Conservation (phyloP, 2,113 vertebrate genomes). For the Leptocoma aspasia region DNA sequence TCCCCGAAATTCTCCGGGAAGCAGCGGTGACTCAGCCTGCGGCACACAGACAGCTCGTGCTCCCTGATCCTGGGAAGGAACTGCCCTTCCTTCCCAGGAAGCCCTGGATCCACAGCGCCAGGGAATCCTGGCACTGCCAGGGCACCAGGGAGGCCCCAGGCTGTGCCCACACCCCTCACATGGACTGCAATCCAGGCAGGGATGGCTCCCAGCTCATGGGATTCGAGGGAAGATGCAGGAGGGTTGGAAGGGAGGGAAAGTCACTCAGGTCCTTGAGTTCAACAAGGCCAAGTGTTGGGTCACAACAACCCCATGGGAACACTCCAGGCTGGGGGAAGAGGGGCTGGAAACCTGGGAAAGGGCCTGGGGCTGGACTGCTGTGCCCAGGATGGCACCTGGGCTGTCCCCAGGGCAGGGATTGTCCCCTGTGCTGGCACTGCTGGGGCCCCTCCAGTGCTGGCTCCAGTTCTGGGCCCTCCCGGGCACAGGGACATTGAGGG, state of each 20-base stretch:
- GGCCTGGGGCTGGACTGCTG: not conserved
- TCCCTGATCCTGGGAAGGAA: not conserved
- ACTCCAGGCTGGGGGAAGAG: not conserved
- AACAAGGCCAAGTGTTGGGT: not conserved
- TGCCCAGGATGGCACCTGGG: not conserved
- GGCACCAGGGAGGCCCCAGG: not conserved
- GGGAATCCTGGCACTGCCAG: not conserved
- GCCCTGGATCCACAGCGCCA: fast-evolving
- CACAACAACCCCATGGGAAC: not conserved
- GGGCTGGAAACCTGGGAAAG: not conserved
- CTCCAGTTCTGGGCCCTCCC: not conserved
- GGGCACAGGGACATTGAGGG: not conserved
- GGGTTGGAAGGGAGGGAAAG: not conserved
- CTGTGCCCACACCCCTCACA: not conserved
- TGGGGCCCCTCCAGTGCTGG: not conserved
- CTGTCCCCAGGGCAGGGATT: not conserved
- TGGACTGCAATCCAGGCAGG: fast-evolving
- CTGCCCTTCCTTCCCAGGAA: not conserved
- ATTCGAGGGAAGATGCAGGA: not conserved
- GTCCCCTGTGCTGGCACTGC: not conserved
- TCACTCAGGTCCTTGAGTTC: not conserved
- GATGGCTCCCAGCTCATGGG: not conserved
- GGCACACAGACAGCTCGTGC: not conserved
- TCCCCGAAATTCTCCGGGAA: slow-evolving; percentile 17
- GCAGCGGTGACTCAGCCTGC: slow-evolving; percentile 45